Percentiles rank a stretch among this genome's conserved stretches.
Conservation (phyloP, 2,888 invertebrate genomes). For the Ametastegia equiseti region DNA sequence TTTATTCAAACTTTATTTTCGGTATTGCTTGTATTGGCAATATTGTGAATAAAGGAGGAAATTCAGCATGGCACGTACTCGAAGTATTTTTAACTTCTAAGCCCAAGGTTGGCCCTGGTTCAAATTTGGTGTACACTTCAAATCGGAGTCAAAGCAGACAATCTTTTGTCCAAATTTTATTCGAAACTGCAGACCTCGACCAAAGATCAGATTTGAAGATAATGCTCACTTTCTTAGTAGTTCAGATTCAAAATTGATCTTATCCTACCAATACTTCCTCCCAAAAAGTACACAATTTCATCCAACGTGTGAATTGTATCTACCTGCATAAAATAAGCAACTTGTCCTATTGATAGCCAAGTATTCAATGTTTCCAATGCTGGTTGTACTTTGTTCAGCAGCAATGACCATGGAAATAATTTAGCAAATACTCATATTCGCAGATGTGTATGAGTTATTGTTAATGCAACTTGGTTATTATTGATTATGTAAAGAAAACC, state of each 20-base stretch:
- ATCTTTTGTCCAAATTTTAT: neutral
- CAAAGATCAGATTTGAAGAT: neutral
- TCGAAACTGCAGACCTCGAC: neutral
- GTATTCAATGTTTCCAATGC: neutral
- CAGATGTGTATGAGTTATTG: neutral
- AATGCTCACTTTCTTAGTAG: neutral
- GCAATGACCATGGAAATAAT: neutral
- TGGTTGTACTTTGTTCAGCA: neutral
- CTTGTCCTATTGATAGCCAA: neutral
- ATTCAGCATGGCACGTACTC: slow-evolving; percentile 35
- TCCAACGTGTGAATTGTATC: neutral
- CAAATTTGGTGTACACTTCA: slow-evolving; percentile 35
- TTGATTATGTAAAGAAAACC: slow-evolving; percentile 26
- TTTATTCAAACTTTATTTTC: neutral
- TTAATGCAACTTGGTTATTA: slow-evolving; percentile 17
- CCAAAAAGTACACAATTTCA: neutral
- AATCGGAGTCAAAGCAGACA: neutral
- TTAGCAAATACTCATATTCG: neutral
- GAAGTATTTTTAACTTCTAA: slow-evolving; percentile 42
- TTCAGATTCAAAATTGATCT: neutral
- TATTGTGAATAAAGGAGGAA: slow-evolving; percentile 39
- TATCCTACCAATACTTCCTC: neutral
- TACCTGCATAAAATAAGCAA: neutral
- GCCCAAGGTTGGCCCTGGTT: slow-evolving; percentile 32
- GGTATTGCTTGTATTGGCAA: slow-evolving; percentile 6